These are phyloP conservation scores for Drosophila triauraria DNA, from an alignment of 1,140 invertebrate genomes.

Conservation along the genomic window DNA sequence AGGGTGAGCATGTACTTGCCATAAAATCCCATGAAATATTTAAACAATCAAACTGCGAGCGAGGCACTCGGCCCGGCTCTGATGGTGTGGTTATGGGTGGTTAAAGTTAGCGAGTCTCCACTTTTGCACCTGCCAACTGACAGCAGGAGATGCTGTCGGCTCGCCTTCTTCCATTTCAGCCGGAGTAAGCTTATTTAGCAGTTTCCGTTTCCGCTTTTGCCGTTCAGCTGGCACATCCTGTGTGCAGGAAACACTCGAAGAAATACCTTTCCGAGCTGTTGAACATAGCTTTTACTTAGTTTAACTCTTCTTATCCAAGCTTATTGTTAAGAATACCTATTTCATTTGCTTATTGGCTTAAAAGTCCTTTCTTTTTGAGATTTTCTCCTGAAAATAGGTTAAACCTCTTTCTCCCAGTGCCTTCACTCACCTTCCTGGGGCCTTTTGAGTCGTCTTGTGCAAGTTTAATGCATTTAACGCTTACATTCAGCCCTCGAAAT, in stretches of 20 bases:
- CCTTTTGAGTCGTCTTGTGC: slow-evolving; percentile 50
- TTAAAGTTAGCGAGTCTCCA: slow-evolving; percentile 47
- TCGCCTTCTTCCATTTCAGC: not conserved
- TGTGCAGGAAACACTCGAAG: not conserved
- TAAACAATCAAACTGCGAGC: slow-evolving; percentile 72
- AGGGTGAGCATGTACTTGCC: slow-evolving; percentile 44
- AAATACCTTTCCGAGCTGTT: not conserved
- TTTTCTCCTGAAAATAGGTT: fast-evolving
- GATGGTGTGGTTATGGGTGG: slow-evolving; percentile 64
- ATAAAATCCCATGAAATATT: slow-evolving; percentile 74
- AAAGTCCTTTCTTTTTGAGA: not conserved
- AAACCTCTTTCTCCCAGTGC: not conserved
- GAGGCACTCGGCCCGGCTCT: slow-evolving; percentile 26
- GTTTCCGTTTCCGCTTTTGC: slow-evolving; percentile 74
- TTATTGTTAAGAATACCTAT: too few relatives aligned
- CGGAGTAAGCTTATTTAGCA: slow-evolving; percentile 75
- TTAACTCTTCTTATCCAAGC: too few relatives aligned
- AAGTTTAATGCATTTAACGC: slow-evolving; percentile 82
- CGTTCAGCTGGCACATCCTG: slow-evolving; percentile 70
- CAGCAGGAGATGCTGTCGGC: slow-evolving; percentile 28
- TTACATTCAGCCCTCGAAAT: slow-evolving; percentile 71
- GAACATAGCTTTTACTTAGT: too few relatives aligned
- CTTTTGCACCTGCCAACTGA: slow-evolving; percentile 70
- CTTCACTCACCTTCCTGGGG: slow-evolving; percentile 27
- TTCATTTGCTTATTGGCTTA: too few relatives aligned